phyloP scores from a whole-genome alignment of 2,797 vertebrate species.

The Myotis daubentonii region DNA sequence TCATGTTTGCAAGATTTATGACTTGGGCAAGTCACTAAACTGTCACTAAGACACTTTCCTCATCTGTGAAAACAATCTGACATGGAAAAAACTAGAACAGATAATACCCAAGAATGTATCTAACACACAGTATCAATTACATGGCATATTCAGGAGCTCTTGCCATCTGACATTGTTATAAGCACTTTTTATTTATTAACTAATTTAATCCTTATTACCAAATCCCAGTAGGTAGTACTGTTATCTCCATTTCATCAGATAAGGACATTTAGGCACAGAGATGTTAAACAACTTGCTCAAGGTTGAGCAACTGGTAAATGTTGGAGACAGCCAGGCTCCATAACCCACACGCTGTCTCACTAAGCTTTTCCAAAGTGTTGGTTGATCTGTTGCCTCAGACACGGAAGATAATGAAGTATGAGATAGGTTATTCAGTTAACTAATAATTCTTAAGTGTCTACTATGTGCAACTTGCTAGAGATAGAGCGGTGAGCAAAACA shows the following conservation, averaged over 20 bases:
- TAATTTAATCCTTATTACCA: neutral
- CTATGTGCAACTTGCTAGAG: neutral
- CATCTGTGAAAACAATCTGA: neutral
- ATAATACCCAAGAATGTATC: neutral
- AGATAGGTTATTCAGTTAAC: neutral
- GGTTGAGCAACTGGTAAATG: neutral
- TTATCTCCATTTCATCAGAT: neutral
- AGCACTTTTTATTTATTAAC: neutral
- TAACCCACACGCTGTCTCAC: neutral
- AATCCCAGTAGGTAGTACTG: neutral
- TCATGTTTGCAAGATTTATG: neutral
- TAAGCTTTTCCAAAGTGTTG: neutral
- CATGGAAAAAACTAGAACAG: neutral
- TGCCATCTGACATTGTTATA: neutral
- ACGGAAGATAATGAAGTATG: neutral
- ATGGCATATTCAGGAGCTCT: neutral
- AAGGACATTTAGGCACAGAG: neutral
- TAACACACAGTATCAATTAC: neutral
- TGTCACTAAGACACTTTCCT: neutral
- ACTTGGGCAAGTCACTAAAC: neutral
- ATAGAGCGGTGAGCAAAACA: neutral
- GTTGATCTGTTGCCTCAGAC: neutral
- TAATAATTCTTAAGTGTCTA: neutral
- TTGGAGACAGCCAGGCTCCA: neutral
- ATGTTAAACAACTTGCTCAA: neutral